Conservation (phyloP, 1,140 invertebrate species). For the Amyelois transitella region DNA sequence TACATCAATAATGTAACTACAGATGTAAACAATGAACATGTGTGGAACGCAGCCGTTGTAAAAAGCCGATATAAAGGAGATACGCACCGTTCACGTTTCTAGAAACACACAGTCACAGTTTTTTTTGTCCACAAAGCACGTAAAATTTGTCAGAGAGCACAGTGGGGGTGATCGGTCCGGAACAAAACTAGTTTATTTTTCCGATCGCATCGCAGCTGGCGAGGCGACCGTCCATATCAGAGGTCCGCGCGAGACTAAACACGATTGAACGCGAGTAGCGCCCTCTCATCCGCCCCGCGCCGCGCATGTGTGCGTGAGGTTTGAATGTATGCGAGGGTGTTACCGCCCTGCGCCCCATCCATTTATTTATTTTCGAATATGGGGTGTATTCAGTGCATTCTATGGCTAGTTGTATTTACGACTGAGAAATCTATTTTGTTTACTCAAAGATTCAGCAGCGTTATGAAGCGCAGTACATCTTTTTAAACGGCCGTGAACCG, state of each 20-base stretch:
- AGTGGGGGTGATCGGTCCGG: constrained; percentile 39
- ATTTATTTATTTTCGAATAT: constrained; percentile 65
- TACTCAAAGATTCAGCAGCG: constrained; percentile 20
- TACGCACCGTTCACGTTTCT: constrained; percentile 55
- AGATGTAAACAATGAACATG: constrained; percentile 60
- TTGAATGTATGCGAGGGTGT: constrained; percentile 32
- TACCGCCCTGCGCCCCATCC: constrained; percentile 47
- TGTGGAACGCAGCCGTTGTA: constrained; percentile 21
- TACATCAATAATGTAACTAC: constrained; percentile 36
- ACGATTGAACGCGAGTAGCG: constrained; percentile 34
- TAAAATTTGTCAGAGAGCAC: constrained; percentile 35
- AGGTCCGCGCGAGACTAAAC: constrained; percentile 62
- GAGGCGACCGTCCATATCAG: constrained; percentile 31
- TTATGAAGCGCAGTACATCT: constrained; percentile 32
- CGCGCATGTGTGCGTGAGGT: constrained; percentile 39
- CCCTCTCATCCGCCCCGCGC: constrained; percentile 42
- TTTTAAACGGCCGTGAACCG: constrained; percentile 66
- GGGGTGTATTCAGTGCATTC: constrained; percentile 20
- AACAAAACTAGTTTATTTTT: constrained; percentile 68
- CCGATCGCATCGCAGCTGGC: constrained; percentile 36
- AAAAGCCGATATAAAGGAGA: constrained; percentile 26
- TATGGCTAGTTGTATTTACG: not conserved
- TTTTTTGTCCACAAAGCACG: constrained; percentile 54
- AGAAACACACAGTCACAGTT: constrained; percentile 46
- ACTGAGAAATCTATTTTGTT: not conserved